Evolutionary conservation across 2,113 vertebrate genomes (phyloP).

Genomic region (Crocuta crocuta): DNA sequence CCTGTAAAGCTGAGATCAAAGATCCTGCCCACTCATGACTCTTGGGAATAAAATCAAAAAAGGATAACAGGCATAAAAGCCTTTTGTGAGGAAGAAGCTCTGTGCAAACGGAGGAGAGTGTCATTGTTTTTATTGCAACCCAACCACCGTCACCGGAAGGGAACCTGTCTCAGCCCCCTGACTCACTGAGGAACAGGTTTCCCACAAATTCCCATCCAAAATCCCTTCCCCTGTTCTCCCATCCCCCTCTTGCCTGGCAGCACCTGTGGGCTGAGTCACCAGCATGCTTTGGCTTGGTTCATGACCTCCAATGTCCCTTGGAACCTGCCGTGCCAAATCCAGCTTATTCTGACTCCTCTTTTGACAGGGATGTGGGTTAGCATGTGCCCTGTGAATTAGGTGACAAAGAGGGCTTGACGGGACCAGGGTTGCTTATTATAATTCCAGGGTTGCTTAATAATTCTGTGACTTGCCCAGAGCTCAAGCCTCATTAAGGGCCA

Average conservation of each 20-base stretch:
- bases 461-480: neutral
- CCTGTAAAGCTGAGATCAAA: neutral
- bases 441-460: neutral
- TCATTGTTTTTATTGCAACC: neutral
- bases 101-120: neutral
- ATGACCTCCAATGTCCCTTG: slow-evolving; percentile 43
- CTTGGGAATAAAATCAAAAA: neutral
- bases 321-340: neutral
- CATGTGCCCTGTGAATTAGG: neutral
- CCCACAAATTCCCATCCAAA: neutral
- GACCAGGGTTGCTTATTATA: neutral
- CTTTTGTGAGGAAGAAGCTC: neutral
- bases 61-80: neutral
- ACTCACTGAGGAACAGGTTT: accelerated
- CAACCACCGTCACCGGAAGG: neutral
- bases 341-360: slow-evolving; percentile 41
- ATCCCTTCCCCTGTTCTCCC: neutral
- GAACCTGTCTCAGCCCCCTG: neutral
- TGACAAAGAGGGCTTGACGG: neutral
- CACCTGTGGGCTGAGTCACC: neutral
- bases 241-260: neutral
- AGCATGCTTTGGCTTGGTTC: neutral
- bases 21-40: neutral
- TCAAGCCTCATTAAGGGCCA: neutral
- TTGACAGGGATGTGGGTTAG: neutral